phyloP scores from a whole-genome alignment of 1,140 invertebrate species.

The Drosophila paulistorum region DNA sequence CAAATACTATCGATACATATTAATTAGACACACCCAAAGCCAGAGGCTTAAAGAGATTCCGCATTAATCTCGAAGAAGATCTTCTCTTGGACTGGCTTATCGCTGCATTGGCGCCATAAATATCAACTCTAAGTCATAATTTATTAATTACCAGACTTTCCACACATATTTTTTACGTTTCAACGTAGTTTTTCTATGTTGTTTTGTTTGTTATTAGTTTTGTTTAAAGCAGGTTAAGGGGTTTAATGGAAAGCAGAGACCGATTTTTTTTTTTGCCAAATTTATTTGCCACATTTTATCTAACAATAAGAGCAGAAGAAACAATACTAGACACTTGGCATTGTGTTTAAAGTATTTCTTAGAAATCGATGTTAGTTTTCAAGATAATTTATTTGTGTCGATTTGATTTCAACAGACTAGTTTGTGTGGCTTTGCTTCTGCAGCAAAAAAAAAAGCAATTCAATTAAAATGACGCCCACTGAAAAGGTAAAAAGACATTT shows the following conservation, averaged over 20 bases:
- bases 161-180: constrained; percentile 60
- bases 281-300: constrained; percentile 11
- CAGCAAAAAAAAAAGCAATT: constrained; percentile 52
- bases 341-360: neutral
- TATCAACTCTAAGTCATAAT: constrained; percentile 70
- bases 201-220: neutral
- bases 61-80: constrained; percentile 67
- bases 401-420: constrained; percentile 47
- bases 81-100: constrained; percentile 51
- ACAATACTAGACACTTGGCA: constrained; percentile 1
- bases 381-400: constrained; percentile 17
- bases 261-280: constrained; percentile 30
- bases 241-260: no score
- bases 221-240: constrained; percentile 41
- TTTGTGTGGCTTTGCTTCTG: constrained; percentile 39
- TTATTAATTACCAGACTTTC: constrained; percentile 77
- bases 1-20: constrained; percentile 77
- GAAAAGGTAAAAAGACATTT: constrained; percentile 44
- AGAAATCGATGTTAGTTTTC: constrained; percentile 25
- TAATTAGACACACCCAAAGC: constrained; percentile 73
- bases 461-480: constrained; percentile 75
- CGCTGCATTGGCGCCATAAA: constrained; percentile 70
- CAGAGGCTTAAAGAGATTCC: constrained; percentile 43
- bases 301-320: neutral
- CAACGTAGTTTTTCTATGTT: neutral